Base-by-base conservation (phyloP, 2,888 invertebrate species). In the Tipula unca region DNA sequence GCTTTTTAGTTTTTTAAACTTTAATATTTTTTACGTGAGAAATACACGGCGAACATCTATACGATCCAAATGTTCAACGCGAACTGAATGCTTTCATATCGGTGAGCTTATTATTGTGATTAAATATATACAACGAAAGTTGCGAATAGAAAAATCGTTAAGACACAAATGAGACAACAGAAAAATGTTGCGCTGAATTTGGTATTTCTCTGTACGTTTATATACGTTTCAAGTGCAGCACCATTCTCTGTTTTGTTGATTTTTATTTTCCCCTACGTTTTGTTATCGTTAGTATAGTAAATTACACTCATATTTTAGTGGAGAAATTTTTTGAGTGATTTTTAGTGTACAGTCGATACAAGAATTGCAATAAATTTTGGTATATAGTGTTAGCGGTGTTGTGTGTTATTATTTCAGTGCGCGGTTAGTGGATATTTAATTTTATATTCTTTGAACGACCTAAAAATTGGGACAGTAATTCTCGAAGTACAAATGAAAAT, bases 31-130 rank as follows among this genome's bases (percentile, higher is more conserved):
- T 25, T 69, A 69, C 69, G 69, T 69, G 1, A 69, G 69, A 69
- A 69, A 25, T 10, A 69, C 25, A 69, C 69, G 69, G 69, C 69
- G 69, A 69, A 69, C 69, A 69, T 69, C 69, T 69, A 69, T 69
- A 10, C 69, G 69, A 69, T 69, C 69, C 69, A 69, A 69, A 69
- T 69, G 69, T 69, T 69, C 69, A 69, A 69, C 69, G 69, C 69
- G 69, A 69, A 69, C 69, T 69, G 69, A 69, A 69, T 20, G 69
- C 69, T 69, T 69, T 69, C 69, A 69, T 25, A 25, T 69, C 69
- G 69, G 10, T 10, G 69, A 69, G 69, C 69, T 69, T 69, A 69
- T 69, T 69, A 69, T 69, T 69, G 69, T 69, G 69, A 25, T 69
- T 8, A 10, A 8, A 69, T 25, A 25, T 10, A 69, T n/a, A 69